phyloP scores from a whole-genome alignment of 2,113 vertebrate species.

The Manacus vitellinus region DNA sequence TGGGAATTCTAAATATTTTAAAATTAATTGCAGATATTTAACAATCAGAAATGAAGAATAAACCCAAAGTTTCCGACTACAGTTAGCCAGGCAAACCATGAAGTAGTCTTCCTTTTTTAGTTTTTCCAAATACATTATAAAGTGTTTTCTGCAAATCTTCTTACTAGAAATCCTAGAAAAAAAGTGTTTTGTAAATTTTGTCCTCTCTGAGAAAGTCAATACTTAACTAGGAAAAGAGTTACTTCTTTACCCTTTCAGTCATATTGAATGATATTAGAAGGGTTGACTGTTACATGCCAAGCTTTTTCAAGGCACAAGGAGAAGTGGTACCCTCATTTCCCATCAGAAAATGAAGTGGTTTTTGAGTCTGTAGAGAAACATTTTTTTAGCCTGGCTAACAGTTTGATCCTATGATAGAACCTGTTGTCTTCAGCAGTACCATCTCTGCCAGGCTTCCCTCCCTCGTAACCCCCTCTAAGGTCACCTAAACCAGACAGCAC shows the following conservation, averaged over 20 bases:
- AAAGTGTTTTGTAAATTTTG: neutral
- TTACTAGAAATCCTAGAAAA: neutral
- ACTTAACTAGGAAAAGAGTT: neutral
- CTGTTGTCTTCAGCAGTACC: accelerated
- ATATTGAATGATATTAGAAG: neutral
- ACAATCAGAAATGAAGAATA: neutral
- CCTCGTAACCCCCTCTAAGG: neutral
- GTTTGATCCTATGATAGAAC: neutral
- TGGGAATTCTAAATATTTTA: neutral
- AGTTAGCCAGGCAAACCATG: neutral
- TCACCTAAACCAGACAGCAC: neutral
- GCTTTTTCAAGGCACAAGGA: neutral
- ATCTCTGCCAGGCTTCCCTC: neutral
- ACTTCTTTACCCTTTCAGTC: neutral
- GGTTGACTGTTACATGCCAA: neutral
- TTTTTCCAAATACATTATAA: neutral
- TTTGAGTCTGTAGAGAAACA: neutral
- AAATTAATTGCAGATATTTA: neutral
- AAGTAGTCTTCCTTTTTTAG: neutral
- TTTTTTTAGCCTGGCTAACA: neutral
- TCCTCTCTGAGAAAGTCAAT: neutral
- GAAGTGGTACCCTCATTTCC: neutral
- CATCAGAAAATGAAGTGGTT: neutral
- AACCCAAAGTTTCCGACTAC: neutral
- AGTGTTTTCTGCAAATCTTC: neutral